Conservation (phyloP, 2,888 invertebrate genomes). For the Ectemnius lituratus region DNA sequence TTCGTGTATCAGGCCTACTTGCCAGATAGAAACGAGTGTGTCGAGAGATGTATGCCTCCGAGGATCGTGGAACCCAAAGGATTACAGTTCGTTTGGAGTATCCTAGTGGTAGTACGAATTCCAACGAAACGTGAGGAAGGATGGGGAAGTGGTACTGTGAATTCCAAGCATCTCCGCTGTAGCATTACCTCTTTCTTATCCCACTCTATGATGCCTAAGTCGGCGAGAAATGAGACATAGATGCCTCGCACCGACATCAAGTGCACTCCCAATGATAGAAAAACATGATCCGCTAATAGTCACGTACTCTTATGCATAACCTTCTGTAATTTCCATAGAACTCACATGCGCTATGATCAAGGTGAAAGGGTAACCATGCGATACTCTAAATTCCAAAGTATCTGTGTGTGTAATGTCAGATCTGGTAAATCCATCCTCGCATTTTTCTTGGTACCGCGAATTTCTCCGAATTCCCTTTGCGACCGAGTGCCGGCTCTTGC, state of each 20-base stretch:
- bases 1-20: not conserved
- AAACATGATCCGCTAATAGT: not conserved
- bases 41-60: not conserved
- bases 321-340: conserved; percentile 7
- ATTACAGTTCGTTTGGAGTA: conserved; percentile 4
- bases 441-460: not conserved
- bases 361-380: conserved; percentile 1
- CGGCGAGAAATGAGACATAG: conserved; percentile 3
- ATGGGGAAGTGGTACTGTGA: conserved; percentile 19
- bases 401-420: not conserved
- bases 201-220: conserved; percentile 10
- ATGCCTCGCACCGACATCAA: conserved; percentile 1
- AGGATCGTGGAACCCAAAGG: not conserved
- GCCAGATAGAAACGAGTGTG: not conserved
- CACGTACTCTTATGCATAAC: not conserved
- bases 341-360: conserved; percentile 4
- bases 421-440: not conserved
- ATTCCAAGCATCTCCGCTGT: conserved; percentile 17
- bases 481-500: not conserved
- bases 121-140: conserved; percentile 18
- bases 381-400: conserved; percentile 8
- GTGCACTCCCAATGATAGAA: not conserved
- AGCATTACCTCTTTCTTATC: conserved; percentile 11
- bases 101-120: conserved; percentile 20
- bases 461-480: conserved; percentile 1